phyloP scores from a whole-genome alignment of 2,797 vertebrate species.

The Aythya fuligula region DNA sequence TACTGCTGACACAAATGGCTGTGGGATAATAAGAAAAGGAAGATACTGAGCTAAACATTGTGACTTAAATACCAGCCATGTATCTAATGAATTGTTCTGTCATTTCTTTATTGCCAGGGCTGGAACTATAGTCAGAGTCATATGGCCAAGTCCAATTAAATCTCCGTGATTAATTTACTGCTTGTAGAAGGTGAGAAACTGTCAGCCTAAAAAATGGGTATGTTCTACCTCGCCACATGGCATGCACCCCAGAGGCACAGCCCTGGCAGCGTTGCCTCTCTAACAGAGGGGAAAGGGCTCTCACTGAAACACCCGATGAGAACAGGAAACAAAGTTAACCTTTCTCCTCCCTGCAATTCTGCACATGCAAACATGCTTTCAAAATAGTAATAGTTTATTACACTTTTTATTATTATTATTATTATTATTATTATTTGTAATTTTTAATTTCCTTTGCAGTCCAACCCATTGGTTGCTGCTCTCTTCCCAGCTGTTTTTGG shows the following conservation, averaged over 20 bases:
- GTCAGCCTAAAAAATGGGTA: conserved; percentile 34
- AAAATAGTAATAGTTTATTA: not conserved
- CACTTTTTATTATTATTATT: not conserved
- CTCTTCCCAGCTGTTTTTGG: not conserved
- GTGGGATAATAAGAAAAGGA: conserved; percentile 30
- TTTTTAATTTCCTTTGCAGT: not conserved
- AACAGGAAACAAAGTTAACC: not conserved
- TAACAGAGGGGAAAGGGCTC: not conserved
- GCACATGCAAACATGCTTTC: not conserved
- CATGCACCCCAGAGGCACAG: not conserved
- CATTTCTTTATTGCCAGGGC: conserved; percentile 33
- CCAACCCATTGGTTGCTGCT: not conserved
- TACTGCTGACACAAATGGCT: conserved; percentile 40
- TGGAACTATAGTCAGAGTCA: conserved; percentile 29
- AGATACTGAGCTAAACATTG: not conserved
- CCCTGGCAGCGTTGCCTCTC: not conserved
- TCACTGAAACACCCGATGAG: not conserved
- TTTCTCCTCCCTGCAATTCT: not conserved
- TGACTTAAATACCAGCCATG: conserved; percentile 42
- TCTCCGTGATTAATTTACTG: conserved; percentile 58
- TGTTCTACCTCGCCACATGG: conserved; percentile 5
- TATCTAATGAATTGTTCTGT: conserved; percentile 55
- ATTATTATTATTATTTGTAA: not conserved
- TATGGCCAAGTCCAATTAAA: conserved; percentile 56
- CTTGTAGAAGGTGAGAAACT: conserved; percentile 38